Evolutionary conservation across 2,888 invertebrate species (phyloP), one percentile per base, ranked within the genome.

Genomic region (Branchipolynoe longqiensis): DNA sequence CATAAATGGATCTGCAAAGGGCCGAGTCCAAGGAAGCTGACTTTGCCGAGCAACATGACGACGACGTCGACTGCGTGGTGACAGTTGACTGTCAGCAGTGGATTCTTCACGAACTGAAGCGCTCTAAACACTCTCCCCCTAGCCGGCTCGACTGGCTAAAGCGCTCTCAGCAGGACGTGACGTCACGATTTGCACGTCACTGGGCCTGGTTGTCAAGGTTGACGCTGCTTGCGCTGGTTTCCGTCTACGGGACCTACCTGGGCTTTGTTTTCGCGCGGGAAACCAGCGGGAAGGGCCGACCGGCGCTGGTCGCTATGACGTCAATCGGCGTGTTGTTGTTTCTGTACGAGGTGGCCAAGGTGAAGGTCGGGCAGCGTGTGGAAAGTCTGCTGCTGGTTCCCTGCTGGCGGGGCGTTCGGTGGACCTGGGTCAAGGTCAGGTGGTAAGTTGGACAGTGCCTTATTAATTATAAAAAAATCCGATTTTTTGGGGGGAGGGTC

Each of bases 221-320:
- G 1, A 3, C 38, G 38, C 1, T 69, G 3, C 18, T 38, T 1
- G 4, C 22, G 8, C 18, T 69, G 18, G 38, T 69, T 1, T 33
- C 38, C 4, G 33, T 2, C 1, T 69, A 69, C 18, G 12, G 22
- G 18, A 25, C 38, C 14, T 69, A 69, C 18, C 38, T 69, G n/a
- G 69, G 69, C 4, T 69, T 36, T 38, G 69, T 69, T 12, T 69
- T 69, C n/a, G 38, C 69, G 18, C 14, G 69, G 38, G 38, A 28
- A 6, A 31, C 2, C 18, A 3, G 36, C 1, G 69, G 69, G 1
- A 36, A 38, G 69, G 18, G n/a, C n/a, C n/a, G n/a, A n/a, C n/a
- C 36, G 38, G 18, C 69, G 18, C 69, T 69, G 8, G 38, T 69
- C 38, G 36, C n/a, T 6, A 0, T 69, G 1, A 69, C 69, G 8